Evolutionary conservation across 2,113 vertebrate genomes (phyloP).

Genomic region (Craseonycteris thonglongyai): DNA sequence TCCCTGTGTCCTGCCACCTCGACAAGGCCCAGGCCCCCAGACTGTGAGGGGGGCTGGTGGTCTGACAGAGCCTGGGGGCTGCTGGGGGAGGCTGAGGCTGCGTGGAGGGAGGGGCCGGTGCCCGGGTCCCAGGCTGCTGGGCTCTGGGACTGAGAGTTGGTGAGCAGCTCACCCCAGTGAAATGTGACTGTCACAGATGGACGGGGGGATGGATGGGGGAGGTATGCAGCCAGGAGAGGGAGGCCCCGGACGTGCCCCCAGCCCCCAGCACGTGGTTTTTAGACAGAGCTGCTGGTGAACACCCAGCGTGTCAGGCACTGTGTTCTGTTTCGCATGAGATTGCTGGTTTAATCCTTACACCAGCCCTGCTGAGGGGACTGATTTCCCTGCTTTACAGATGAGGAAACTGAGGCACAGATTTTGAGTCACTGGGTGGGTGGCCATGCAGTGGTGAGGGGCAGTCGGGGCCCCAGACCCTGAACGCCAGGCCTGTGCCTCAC

Average conservation of each 20-base stretch:
- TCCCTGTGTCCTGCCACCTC: neutral
- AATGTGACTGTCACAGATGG: neutral
- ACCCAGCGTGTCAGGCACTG: neutral
- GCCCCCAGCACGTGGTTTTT: neutral
- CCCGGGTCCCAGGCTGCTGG: neutral
- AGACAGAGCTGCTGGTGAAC: rapidly evolving
- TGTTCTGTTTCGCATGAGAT: neutral
- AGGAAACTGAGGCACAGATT: neutral
- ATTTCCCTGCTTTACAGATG: too few relatives aligned
- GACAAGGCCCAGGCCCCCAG: neutral
- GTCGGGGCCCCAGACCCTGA: neutral
- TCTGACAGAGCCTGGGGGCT: neutral
- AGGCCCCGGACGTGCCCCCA: too few relatives aligned
- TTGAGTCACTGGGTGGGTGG: neutral
- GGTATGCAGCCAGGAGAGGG: neutral
- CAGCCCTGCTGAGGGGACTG: neutral
- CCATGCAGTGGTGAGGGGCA: neutral
- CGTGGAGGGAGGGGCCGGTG: neutral
- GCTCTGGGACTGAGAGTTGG: neutral
- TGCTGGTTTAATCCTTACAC: neutral
- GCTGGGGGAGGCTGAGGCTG: neutral
- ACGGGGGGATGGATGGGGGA: rapidly evolving
- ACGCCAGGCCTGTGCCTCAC: neutral
- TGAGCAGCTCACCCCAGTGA: neutral
- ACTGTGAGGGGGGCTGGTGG: neutral